phyloP scores from a whole-genome alignment of 1,140 invertebrate species.

The Drosophila gunungcola region DNA sequence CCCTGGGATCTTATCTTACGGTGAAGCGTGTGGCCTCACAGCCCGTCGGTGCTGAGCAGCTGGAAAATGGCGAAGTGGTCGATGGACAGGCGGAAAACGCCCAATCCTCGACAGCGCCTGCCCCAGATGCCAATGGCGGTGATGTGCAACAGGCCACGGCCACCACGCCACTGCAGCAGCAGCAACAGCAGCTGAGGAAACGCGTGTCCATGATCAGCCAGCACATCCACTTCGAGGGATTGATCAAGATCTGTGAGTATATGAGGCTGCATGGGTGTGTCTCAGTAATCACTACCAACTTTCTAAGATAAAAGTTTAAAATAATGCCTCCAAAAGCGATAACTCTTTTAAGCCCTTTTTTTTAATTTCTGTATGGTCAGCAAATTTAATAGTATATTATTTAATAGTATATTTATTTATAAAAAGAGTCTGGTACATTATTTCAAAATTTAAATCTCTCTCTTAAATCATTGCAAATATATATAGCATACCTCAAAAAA shows the following conservation, averaged over 20 bases:
- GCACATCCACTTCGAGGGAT: conserved; percentile 75
- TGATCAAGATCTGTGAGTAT: conserved; percentile 76
- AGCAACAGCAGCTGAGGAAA: conserved; percentile 74
- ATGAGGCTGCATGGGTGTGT: not conserved
- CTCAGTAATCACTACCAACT: no score
- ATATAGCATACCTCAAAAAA: no score
- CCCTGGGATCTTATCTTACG: conserved; percentile 85
- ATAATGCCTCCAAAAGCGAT: no score
- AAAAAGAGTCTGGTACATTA: no score
- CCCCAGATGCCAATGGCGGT: conserved; percentile 59
- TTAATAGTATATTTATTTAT: no score
- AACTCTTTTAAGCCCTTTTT: no score
- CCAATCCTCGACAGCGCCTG: conserved; percentile 6
- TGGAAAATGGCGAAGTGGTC: conserved; percentile 84
- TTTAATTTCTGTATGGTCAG: no score
- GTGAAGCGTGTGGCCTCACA: conserved; percentile 84
- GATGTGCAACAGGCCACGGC: conserved; percentile 66
- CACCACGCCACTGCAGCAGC: conserved; percentile 65
- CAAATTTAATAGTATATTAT: no score
- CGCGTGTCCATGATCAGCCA: conserved; percentile 70
- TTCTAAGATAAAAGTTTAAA: no score
- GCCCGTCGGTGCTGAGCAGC: conserved; percentile 75
- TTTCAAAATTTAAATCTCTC: no score
- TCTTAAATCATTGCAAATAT: no score
- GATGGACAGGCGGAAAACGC: conserved; percentile 49